Conservation (phyloP, 2,797 vertebrate genomes). For the Acipenser transmontanus region DNA sequence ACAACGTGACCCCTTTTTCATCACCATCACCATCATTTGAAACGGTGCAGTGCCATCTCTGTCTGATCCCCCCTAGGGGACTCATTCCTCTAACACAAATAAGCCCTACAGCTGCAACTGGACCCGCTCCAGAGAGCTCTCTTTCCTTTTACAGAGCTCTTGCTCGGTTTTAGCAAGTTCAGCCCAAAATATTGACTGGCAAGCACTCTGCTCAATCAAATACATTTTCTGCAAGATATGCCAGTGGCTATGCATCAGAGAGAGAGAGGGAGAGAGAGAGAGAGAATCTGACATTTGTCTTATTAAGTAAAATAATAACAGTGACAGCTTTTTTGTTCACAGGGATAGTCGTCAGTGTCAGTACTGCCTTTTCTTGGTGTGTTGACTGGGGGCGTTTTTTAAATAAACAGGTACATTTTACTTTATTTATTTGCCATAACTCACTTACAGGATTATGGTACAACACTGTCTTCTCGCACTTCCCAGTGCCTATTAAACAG, state of each 20-base stretch:
- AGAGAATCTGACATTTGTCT: slow-evolving; percentile 8
- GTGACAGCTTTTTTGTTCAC: no score
- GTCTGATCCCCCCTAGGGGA: slow-evolving; percentile 26
- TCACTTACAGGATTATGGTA: no score
- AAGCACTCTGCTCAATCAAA: slow-evolving; percentile 59
- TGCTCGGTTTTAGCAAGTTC: slow-evolving; percentile 55
- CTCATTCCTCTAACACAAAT: slow-evolving; percentile 62
- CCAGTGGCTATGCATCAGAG: slow-evolving; percentile 52
- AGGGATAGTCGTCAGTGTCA: no score
- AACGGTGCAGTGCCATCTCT: no score
- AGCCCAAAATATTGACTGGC: slow-evolving; percentile 56
- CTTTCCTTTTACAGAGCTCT: slow-evolving; percentile 43
- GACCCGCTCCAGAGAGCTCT: slow-evolving; percentile 41
- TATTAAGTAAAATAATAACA: neutral
- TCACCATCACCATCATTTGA: no score
- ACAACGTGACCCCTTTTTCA: no score
- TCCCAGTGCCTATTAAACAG: no score
- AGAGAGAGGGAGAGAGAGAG: slow-evolving; percentile 27
- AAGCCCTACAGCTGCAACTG: slow-evolving; percentile 44
- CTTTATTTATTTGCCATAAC: no score
- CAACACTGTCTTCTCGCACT: no score
- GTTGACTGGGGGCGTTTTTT: no score
- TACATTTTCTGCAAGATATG: slow-evolving; percentile 53
- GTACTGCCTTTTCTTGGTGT: no score
- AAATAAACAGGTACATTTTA: no score